A percentile compares a stretch with the other conserved stretches of the same genome.
These are phyloP conservation scores for Oxytorus armatus DNA, from an alignment of 2,888 invertebrate species.

Conservation along the genomic window DNA sequence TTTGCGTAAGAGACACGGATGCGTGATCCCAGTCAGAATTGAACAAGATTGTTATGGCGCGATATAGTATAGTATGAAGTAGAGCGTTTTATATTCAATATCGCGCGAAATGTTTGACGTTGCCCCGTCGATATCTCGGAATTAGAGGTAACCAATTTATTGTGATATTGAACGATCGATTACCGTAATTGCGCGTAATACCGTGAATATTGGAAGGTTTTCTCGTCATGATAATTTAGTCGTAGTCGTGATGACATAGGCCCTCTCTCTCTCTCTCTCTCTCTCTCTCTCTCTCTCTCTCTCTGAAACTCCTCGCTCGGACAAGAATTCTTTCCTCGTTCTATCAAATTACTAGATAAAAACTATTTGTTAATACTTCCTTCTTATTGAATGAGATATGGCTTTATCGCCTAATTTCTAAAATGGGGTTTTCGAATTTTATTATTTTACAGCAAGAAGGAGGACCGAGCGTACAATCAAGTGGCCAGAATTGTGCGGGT, in stretches of 20 bases:
- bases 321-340: background rate
- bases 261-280: constrained; percentile 6
- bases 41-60: constrained; percentile 42
- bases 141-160: constrained; percentile 23
- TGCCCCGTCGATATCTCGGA: constrained; percentile 17
- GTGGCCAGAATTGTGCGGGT: constrained; percentile 93
- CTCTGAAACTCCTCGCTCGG: background rate
- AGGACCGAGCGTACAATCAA: constrained; percentile 80
- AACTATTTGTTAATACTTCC: background rate
- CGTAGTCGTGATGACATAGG: background rate
- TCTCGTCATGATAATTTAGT: constrained; percentile 7
- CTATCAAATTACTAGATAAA: background rate
- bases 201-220: constrained; percentile 15
- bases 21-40: constrained; percentile 65
- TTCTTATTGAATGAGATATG: background rate
- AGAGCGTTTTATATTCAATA: constrained; percentile 8
- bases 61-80: constrained; percentile 18
- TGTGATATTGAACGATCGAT: constrained; percentile 29
- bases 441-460: constrained; percentile 81
- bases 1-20: constrained; percentile 70
- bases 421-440: constrained; percentile 49
- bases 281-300: constrained; percentile 24
- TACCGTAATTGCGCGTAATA: constrained; percentile 27
- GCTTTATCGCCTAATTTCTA: background rate
- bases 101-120: constrained; percentile 14